These are phyloP conservation scores for Nemapogon koenigi DNA, from an alignment of 2,888 invertebrate genomes.

Conservation along the genomic window DNA sequence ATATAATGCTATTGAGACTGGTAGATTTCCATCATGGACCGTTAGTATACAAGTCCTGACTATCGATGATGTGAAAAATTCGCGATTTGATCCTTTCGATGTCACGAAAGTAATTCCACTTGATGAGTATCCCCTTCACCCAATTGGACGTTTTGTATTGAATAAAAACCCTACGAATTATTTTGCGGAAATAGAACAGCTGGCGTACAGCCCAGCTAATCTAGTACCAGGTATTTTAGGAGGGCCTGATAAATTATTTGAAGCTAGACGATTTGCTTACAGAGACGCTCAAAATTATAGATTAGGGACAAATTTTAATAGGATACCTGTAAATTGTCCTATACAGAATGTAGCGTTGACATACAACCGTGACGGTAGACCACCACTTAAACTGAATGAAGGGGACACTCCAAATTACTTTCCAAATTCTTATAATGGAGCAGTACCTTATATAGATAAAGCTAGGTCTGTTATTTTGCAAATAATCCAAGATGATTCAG, in stretches of 20 bases:
- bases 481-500: slow-evolving; percentile 74
- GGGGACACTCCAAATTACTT: slow-evolving; percentile 90
- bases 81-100: slow-evolving; percentile 87
- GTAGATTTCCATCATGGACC: slow-evolving; percentile 77
- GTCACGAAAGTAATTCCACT: slow-evolving; percentile 85
- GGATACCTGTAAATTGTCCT: slow-evolving; percentile 94
- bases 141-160: slow-evolving; percentile 81
- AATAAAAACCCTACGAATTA: slow-evolving; percentile 89
- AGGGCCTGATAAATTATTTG: slow-evolving; percentile 88
- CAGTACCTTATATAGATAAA: slow-evolving; percentile 69
- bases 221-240: slow-evolving; percentile 89
- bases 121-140: slow-evolving; percentile 79
- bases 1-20: slow-evolving; percentile 80
- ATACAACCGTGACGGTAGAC: slow-evolving; percentile 87
- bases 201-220: slow-evolving; percentile 86
- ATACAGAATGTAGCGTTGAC: slow-evolving; percentile 68
- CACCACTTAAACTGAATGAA: slow-evolving; percentile 79
- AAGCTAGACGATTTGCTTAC: slow-evolving; percentile 83
- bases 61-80: slow-evolving; percentile 75
- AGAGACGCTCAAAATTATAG: slow-evolving; percentile 83
- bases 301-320: slow-evolving; percentile 89
- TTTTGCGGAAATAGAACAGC: slow-evolving; percentile 90
- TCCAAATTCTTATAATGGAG: slow-evolving; percentile 93
- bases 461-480: slow-evolving; percentile 57
- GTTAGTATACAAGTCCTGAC: slow-evolving; percentile 85